A percentile compares a stretch with the other conserved stretches of the same genome.
Evolutionary conservation across 1,140 invertebrate genomes (phyloP).

Genomic region (Bombus fervidus): DNA sequence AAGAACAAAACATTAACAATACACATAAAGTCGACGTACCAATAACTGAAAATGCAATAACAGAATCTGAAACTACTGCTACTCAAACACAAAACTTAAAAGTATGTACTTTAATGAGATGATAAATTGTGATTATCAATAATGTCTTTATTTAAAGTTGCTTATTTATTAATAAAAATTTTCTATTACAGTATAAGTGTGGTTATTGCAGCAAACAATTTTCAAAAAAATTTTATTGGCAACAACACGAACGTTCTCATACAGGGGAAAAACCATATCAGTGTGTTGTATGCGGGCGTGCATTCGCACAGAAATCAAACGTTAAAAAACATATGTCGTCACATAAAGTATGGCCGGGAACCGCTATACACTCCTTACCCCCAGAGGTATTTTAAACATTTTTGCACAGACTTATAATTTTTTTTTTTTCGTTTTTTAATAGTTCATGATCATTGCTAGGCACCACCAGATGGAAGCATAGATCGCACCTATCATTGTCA

Average conservation of each 20-base stretch:
- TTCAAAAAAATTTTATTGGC: constrained; percentile 83
- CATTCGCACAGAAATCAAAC: constrained; percentile 86
- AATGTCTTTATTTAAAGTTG: neutral
- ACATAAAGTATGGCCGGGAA: constrained; percentile 85
- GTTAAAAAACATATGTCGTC: constrained; percentile 87
- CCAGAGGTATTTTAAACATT: constrained; percentile 72
- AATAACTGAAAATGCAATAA: constrained; percentile 19
- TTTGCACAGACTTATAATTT: constrained; percentile 26
- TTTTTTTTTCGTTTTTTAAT: constrained; percentile 16
- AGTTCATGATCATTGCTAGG: constrained; percentile 60
- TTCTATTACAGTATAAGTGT: constrained; percentile 79
- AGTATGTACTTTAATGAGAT: constrained; percentile 53
- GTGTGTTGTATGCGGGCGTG: constrained; percentile 86
- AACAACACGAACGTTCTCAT: constrained; percentile 84
- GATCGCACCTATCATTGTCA: constrained; percentile 80
- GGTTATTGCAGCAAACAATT: constrained; percentile 83
- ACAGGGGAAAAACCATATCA: constrained; percentile 86
- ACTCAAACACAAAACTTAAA: constrained; percentile 78
- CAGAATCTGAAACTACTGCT: constrained; percentile 60
- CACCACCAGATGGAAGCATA: constrained; percentile 78
- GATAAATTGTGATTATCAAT: neutral
- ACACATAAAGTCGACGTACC: constrained; percentile 32
- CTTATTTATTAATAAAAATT: constrained; percentile 11
- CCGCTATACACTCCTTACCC: constrained; percentile 79
- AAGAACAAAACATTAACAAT: constrained; percentile 53